These are phyloP conservation scores for Arizona elegans DNA, from an alignment of 2,113 vertebrate genomes.

Conservation along the genomic window DNA sequence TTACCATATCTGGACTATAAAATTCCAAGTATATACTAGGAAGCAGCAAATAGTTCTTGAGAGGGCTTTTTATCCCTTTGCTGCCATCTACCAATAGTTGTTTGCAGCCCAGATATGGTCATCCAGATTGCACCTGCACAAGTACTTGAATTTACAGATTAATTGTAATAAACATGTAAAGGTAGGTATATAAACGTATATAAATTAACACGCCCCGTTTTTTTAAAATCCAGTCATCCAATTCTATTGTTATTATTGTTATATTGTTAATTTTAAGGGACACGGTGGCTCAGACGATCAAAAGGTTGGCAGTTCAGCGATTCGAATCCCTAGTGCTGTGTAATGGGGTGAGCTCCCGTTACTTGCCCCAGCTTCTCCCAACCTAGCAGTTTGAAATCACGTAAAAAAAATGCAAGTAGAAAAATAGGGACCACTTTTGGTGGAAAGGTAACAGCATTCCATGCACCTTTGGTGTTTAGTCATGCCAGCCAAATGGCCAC, in stretches of 20 bases:
- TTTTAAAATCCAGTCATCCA: not conserved
- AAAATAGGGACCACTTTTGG: too few relatives aligned
- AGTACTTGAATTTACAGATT: not conserved
- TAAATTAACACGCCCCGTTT: not conserved
- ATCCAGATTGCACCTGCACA: not conserved
- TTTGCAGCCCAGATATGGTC: not conserved
- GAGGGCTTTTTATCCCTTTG: not conserved
- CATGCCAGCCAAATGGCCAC: too few relatives aligned
- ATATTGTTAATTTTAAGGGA: too few relatives aligned
- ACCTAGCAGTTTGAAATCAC: too few relatives aligned
- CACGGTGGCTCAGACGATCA: too few relatives aligned
- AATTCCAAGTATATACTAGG: not conserved
- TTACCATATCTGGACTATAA: not conserved
- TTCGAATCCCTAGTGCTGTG: too few relatives aligned
- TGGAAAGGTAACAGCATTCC: too few relatives aligned
- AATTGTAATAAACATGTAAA: not conserved
- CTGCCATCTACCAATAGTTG: not conserved
- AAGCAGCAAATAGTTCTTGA: not conserved
- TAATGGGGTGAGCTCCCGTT: too few relatives aligned
- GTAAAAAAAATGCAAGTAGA: too few relatives aligned
- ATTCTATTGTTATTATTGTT: not conserved
- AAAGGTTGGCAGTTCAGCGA: too few relatives aligned
- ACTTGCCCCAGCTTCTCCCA: too few relatives aligned
- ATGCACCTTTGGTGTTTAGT: too few relatives aligned
- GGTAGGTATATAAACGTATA: not conserved